phyloP scores from a whole-genome alignment of 2,888 invertebrate species.

The Endotricha flammealis region DNA sequence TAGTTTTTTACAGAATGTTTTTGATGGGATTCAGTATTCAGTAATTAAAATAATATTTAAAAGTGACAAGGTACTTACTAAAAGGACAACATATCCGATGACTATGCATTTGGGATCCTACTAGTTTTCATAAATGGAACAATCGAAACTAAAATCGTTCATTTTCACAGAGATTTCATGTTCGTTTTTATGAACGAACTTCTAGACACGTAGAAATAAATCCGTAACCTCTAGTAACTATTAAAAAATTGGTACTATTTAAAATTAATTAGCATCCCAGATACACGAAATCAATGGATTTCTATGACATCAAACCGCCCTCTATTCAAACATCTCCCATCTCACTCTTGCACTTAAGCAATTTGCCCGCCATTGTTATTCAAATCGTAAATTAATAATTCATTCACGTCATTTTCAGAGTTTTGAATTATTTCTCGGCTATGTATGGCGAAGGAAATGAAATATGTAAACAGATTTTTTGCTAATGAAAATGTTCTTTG shows the following conservation, averaged over 20 bases:
- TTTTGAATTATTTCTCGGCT: constrained; percentile 39
- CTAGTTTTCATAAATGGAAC: too few species aligned
- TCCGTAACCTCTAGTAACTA: too few species aligned
- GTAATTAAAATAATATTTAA: too few species aligned
- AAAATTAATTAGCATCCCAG: constrained; percentile 7
- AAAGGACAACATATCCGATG: too few species aligned
- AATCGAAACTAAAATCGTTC: too few species aligned
- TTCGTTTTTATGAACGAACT: neutral
- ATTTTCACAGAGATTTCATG: too few species aligned
- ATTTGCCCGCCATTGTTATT: constrained; percentile 59
- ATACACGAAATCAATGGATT: constrained; percentile 17
- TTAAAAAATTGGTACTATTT: too few species aligned
- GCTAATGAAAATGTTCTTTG: neutral
- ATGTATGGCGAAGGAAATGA: constrained; percentile 12
- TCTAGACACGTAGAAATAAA: too few species aligned
- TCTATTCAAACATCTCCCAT: constrained; percentile 13
- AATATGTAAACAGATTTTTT: constrained; percentile 20
- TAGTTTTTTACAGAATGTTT: too few species aligned
- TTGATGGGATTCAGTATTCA: too few species aligned
- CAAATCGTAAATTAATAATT: constrained; percentile 61
- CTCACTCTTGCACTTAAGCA: constrained; percentile 25
- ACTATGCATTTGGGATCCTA: too few species aligned
- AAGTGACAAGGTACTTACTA: too few species aligned
- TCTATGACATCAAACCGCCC: constrained; percentile 10
- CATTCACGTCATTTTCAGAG: constrained; percentile 55